Evolutionary conservation across 1,140 invertebrate genomes (phyloP).

Genomic region (Hyles euphorbiae): DNA sequence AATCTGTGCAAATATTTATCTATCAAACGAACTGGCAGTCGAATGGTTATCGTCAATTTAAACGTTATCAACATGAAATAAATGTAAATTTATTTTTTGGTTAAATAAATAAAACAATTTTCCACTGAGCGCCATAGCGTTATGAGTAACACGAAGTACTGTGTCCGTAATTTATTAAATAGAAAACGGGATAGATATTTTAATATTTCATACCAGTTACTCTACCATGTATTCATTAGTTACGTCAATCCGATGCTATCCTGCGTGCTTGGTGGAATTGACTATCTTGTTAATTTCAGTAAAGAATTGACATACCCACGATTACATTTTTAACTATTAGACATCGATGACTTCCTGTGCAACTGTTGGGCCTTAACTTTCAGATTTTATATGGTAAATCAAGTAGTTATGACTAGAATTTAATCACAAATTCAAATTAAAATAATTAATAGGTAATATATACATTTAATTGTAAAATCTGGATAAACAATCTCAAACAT

Average conservation of each 20-base stretch:
- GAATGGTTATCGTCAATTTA: too few relatives aligned
- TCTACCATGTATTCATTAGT: conserved; percentile 48
- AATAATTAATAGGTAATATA: too few relatives aligned
- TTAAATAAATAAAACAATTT: too few relatives aligned
- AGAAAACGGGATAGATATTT: conserved; percentile 48
- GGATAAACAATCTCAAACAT: too few relatives aligned
- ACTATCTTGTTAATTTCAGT: conserved; percentile 22
- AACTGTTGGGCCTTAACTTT: conserved; percentile 7
- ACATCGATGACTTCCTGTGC: conserved; percentile 12
- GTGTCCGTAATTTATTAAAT: conserved; percentile 43
- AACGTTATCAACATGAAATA: too few relatives aligned
- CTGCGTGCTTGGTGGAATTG: conserved; percentile 20
- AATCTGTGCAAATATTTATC: too few relatives aligned
- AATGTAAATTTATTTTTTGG: too few relatives aligned
- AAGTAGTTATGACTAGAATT: too few relatives aligned
- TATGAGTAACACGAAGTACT: conserved; percentile 38
- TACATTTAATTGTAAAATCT: too few relatives aligned
- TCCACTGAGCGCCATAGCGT: conserved; percentile 7
- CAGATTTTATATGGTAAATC: too few relatives aligned
- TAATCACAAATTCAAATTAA: too few relatives aligned
- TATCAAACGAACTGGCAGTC: too few relatives aligned
- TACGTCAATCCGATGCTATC: conserved; percentile 37
- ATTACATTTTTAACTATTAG: conserved; percentile 42
- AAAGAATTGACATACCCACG: conserved; percentile 54
- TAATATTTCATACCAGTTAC: conserved; percentile 14